Conservation (phyloP, 2,797 vertebrate species). For the Myiotriccus ornatus region DNA sequence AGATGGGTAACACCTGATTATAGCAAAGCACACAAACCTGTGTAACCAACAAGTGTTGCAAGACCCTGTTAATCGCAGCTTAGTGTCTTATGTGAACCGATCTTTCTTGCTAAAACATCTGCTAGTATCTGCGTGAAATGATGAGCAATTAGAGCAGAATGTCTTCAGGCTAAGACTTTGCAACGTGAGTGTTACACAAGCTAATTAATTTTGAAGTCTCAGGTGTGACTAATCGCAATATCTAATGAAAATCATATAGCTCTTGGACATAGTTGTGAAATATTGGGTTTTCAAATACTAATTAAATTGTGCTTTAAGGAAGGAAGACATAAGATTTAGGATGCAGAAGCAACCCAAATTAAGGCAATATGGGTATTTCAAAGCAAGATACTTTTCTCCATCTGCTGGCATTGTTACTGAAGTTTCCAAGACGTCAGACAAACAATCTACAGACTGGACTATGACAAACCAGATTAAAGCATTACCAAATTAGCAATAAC, state of each 20-base stretch:
- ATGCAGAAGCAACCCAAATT: not conserved
- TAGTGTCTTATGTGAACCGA: not conserved
- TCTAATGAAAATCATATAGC: not conserved
- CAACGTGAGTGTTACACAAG: not conserved
- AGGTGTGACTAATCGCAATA: not conserved
- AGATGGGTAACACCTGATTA: not conserved
- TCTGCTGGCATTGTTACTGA: not conserved
- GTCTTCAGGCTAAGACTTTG: not conserved
- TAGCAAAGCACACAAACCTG: not conserved
- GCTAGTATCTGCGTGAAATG: not conserved
- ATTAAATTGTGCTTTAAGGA: slow-evolving; percentile 3
- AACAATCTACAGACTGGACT: not conserved
- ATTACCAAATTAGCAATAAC: not conserved
- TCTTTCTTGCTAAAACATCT: not conserved
- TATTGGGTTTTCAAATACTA: slow-evolving; percentile 12
- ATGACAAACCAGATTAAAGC: not conserved
- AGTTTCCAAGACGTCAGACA: not conserved
- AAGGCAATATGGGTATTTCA: not conserved
- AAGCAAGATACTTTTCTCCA: not conserved
- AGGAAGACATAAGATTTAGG: not conserved
- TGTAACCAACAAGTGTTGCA: not conserved
- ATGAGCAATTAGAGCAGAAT: not conserved
- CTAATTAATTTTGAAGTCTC: not conserved
- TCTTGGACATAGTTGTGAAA: not conserved
- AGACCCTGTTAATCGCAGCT: not conserved